Percentiles rank a stretch among this genome's conserved stretches.
Evolutionary conservation across 2,888 invertebrate species (phyloP).

Genomic region (Idaea aversata): DNA sequence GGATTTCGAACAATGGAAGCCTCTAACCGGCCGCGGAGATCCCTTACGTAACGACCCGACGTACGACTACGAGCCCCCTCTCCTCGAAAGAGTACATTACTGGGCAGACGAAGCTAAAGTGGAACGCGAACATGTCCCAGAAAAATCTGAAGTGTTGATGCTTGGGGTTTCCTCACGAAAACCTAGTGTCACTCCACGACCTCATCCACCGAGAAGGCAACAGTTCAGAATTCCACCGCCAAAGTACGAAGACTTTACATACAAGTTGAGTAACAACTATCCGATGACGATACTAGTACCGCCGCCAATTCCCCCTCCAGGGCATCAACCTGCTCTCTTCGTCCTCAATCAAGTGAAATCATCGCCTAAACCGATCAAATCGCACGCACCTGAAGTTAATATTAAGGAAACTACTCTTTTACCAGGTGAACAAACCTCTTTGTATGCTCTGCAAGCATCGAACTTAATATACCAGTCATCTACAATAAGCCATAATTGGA

Average conservation of each 20-base stretch:
- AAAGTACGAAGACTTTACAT: slow-evolving; percentile 75
- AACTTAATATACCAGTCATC: slow-evolving; percentile 84
- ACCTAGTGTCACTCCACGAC: slow-evolving; percentile 79
- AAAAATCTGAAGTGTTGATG: slow-evolving; percentile 85
- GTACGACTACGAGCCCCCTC: slow-evolving; percentile 91
- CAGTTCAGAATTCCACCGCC: slow-evolving; percentile 45
- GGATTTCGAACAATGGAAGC: slow-evolving; percentile 93
- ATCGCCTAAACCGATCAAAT: slow-evolving; percentile 37
- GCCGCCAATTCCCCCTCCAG: slow-evolving; percentile 81
- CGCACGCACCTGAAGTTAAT: slow-evolving; percentile 38
- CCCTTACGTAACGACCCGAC: slow-evolving; percentile 92
- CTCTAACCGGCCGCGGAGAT: slow-evolving; percentile 87
- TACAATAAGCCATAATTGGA: slow-evolving; percentile 74
- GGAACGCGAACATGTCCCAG: slow-evolving; percentile 73
- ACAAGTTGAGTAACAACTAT: slow-evolving; percentile 75
- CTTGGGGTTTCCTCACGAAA: slow-evolving; percentile 85
- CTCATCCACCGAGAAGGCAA: slow-evolving; percentile 42
- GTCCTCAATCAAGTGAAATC: slow-evolving; percentile 51
- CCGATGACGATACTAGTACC: slow-evolving; percentile 86
- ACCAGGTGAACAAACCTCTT: slow-evolving; percentile 51
- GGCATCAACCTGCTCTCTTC: slow-evolving; percentile 60
- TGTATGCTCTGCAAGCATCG: slow-evolving; percentile 81
- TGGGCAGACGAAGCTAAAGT: slow-evolving; percentile 86
- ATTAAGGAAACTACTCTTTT: slow-evolving; percentile 41
- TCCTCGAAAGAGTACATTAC: slow-evolving; percentile 88